phyloP scores from a whole-genome alignment of 2,113 vertebrate genomes.

The Campylomormyrus tamandua region DNA sequence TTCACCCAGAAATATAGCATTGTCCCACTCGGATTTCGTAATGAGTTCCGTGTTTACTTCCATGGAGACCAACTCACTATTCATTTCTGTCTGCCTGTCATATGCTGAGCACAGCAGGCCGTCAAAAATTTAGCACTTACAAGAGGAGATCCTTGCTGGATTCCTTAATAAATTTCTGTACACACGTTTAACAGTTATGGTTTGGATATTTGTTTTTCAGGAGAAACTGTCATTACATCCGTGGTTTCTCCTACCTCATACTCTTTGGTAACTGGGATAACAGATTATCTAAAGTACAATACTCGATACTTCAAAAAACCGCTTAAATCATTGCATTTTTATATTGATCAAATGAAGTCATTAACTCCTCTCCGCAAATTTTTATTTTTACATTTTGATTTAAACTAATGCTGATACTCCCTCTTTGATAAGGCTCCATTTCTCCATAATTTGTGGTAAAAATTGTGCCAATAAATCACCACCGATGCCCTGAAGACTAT shows the following conservation, averaged over 20 bases:
- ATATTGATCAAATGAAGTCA: not conserved
- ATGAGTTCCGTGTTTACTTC: not conserved
- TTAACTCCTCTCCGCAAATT: not conserved
- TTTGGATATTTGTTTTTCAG: not conserved
- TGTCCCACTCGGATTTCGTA: not conserved
- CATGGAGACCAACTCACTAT: not conserved
- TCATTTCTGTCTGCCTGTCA: not conserved
- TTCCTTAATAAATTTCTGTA: not conserved
- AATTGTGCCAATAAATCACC: not conserved
- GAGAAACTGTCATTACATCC: not conserved
- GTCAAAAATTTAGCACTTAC: not conserved
- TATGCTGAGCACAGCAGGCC: not conserved
- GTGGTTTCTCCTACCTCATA: not conserved
- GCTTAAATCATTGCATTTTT: not conserved
- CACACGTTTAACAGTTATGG: not conserved
- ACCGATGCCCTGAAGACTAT: not conserved
- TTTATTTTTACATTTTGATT: not conserved
- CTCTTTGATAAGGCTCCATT: not conserved
- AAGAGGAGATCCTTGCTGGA: not conserved
- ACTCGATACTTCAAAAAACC: not conserved
- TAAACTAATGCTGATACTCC: not conserved
- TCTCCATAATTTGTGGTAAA: not conserved
- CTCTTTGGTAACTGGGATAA: not conserved
- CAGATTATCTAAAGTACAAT: not conserved
- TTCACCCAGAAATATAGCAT: not conserved